These are phyloP conservation scores for Drosophila melanocephala DNA, from an alignment of 2,888 invertebrate species.

Conservation along the genomic window DNA sequence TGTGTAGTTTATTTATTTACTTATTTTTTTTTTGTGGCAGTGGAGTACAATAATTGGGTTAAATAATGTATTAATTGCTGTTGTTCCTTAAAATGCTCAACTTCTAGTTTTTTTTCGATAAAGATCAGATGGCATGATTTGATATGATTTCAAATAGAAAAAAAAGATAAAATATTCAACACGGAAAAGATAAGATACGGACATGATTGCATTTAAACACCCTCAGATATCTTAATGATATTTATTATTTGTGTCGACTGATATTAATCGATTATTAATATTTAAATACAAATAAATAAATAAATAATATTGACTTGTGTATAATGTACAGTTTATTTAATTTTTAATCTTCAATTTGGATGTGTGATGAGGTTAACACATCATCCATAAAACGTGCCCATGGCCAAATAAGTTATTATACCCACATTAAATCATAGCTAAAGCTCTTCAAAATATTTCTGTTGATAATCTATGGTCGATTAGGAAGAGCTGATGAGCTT, in stretches of 20 bases:
- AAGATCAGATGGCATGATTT: background rate
- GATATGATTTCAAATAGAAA: background rate
- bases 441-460: slow-evolving; percentile 20
- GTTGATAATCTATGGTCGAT: slow-evolving; percentile 38
- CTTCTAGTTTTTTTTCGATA: background rate
- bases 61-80: slow-evolving; percentile 22
- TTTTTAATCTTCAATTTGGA: background rate
- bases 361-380: background rate
- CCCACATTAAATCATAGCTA: background rate
- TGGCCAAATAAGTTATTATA: background rate
- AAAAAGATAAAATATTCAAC: background rate
- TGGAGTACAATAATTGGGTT: slow-evolving; percentile 35
- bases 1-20: slow-evolving; percentile 7
- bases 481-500: slow-evolving; percentile 12
- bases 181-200: background rate
- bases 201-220: background rate
- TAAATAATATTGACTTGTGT: background rate
- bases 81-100: background rate
- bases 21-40: slow-evolving; percentile 6
- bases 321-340: background rate
- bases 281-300: background rate
- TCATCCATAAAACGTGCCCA: background rate
- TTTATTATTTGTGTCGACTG: background rate
- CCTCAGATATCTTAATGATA: background rate
- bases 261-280: background rate